Percentiles rank a stretch among this genome's conserved stretches.
phyloP scores from a whole-genome alignment of 2,797 vertebrate genomes.

The Pagetopsis macropterus region DNA sequence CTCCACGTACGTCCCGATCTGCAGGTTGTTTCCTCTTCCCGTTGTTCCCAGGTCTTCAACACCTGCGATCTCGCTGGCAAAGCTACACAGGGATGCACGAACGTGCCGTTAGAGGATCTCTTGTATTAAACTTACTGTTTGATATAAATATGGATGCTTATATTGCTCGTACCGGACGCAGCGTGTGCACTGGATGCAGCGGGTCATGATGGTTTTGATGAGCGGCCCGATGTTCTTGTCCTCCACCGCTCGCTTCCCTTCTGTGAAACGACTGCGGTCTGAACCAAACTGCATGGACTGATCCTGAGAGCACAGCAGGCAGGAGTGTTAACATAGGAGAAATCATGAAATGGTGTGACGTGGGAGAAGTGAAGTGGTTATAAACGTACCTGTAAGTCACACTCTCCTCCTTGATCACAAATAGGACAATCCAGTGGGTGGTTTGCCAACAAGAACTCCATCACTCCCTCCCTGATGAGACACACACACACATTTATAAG shows the following conservation, averaged over 20 bases:
- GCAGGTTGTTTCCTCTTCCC: slow-evolving; percentile 94
- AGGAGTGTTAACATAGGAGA: neutral
- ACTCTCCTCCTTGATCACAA: slow-evolving; percentile 99
- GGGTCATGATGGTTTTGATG: slow-evolving; percentile 98
- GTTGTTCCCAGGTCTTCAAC: slow-evolving; percentile 98
- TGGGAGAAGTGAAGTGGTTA: too few species aligned
- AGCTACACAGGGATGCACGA: slow-evolving; percentile 74
- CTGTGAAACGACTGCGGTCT: slow-evolving; percentile 95
- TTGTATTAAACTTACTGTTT: neutral
- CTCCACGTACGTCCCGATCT: slow-evolving; percentile 97
- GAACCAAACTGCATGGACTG: slow-evolving; percentile 97
- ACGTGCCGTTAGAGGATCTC: neutral
- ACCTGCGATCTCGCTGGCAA: slow-evolving; percentile 96
- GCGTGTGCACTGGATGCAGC: slow-evolving; percentile 97
- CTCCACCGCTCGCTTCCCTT: slow-evolving; percentile 95
- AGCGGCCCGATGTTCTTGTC: slow-evolving; percentile 98
- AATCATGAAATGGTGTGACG: too few species aligned
- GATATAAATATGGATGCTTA: neutral
- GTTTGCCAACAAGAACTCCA: slow-evolving; percentile 98
- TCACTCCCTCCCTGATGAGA: slow-evolving; percentile 92
- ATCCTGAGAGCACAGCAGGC: slow-evolving; percentile 64
- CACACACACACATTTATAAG: neutral
- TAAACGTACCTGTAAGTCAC: slow-evolving; percentile 92
- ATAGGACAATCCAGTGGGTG: slow-evolving; percentile 98
- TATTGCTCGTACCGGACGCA: slow-evolving; percentile 89